Evolutionary conservation across 2,888 invertebrate species (phyloP).

Genomic region (Aspidiotus rigidus): DNA sequence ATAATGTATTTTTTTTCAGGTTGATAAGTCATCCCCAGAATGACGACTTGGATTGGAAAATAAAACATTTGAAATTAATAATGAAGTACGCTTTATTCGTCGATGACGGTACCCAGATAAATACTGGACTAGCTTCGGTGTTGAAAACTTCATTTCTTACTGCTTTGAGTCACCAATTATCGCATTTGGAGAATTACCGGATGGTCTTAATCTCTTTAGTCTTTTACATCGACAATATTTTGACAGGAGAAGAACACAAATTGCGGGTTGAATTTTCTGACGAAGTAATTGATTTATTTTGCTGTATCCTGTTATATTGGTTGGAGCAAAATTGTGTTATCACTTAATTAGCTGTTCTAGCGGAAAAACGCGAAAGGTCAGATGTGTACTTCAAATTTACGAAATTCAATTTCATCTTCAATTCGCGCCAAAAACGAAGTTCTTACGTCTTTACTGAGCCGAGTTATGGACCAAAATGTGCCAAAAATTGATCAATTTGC

Average conservation of each 20-base stretch:
- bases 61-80: constrained; percentile 35
- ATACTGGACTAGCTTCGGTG: constrained; percentile 32
- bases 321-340: too few relatives aligned
- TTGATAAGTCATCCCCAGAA: constrained; percentile 33
- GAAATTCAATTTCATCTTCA: too few relatives aligned
- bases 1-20: constrained; percentile 17
- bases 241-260: constrained; percentile 10
- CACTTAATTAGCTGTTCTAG: too few relatives aligned
- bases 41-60: constrained; percentile 35
- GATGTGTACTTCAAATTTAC: too few relatives aligned
- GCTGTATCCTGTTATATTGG: too few relatives aligned
- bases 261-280: constrained; percentile 22
- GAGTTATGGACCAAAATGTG: too few relatives aligned
- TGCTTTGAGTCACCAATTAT: constrained; percentile 34
- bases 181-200: constrained; percentile 34
- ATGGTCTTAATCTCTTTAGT: constrained; percentile 34
- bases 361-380: too few relatives aligned
- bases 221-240: constrained; percentile 29
- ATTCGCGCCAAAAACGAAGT: too few relatives aligned
- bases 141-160: constrained; percentile 34
- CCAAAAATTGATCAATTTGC: too few relatives aligned
- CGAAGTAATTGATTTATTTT: constrained; percentile 25
- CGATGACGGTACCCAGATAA: constrained; percentile 31
- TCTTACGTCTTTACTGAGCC: too few relatives aligned
- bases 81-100: constrained; percentile 31